Evolutionary conservation across 2,888 invertebrate species (phyloP).

Genomic region (Kuschelorhynchus macadamiae): DNA sequence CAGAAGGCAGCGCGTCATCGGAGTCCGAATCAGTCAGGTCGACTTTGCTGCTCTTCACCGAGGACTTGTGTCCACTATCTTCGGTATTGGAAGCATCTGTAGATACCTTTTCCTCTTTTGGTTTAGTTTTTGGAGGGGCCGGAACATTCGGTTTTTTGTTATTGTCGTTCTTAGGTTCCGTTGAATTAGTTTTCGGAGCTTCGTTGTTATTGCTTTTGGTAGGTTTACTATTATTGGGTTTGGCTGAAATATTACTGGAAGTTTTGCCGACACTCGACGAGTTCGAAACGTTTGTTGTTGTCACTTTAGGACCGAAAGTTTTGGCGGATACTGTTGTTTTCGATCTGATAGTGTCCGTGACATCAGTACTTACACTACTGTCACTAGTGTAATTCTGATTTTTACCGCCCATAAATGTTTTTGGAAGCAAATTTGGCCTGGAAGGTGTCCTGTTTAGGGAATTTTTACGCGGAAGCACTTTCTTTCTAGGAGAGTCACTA

Average conservation of each 20-base stretch:
- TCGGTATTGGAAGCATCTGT: not conserved
- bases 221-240: not conserved
- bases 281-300: constrained; percentile 13
- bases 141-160: constrained; percentile 5
- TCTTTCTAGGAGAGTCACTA: constrained; percentile 52
- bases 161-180: constrained; percentile 9
- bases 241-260: not conserved
- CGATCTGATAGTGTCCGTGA: constrained; percentile 9
- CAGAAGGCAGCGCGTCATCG: constrained; percentile 19
- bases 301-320: constrained; percentile 35
- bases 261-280: constrained; percentile 7
- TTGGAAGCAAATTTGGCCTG: constrained; percentile 52
- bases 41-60: constrained; percentile 17
- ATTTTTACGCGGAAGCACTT: constrained; percentile 54
- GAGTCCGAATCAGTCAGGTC: constrained; percentile 13
- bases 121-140: not conserved
- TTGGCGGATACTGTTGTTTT: constrained; percentile 16
- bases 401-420: constrained; percentile 47
- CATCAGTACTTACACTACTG: constrained; percentile 50
- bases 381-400: constrained; percentile 53
- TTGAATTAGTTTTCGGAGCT: constrained; percentile 1
- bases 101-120: constrained; percentile 9
- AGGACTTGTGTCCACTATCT: constrained; percentile 9
- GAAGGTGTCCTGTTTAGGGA: constrained; percentile 57
- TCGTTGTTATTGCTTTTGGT: constrained; percentile 10